Evolutionary conservation across 2,888 invertebrate genomes (phyloP).

Genomic region (Marronus borbonicus): DNA sequence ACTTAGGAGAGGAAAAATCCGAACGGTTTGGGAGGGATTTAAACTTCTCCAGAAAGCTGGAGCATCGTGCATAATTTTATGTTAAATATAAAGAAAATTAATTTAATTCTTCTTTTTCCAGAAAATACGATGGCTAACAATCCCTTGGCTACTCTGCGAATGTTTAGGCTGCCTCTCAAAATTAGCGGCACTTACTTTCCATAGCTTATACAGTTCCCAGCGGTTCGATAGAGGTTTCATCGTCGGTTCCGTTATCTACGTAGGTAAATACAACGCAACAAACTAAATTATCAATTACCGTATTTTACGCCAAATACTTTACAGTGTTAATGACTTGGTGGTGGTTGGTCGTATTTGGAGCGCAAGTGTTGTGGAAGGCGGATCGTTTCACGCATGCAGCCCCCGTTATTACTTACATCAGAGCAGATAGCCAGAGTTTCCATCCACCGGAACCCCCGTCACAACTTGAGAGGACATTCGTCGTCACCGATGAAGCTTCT

Average conservation of each 20-base stretch:
- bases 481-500: background rate
- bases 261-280: slow-evolving; percentile 25
- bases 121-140: slow-evolving; percentile 32
- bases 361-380: slow-evolving; percentile 33
- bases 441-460: background rate
- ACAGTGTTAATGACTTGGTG: slow-evolving; percentile 45
- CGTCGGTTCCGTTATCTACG: slow-evolving; percentile 28
- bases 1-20: too few species aligned
- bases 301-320: background rate
- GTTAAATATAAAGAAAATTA: too few species aligned
- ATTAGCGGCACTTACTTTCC: slow-evolving; percentile 30
- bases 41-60: too few species aligned
- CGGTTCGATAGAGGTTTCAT: slow-evolving; percentile 15
- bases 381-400: background rate
- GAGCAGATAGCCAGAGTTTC: background rate
- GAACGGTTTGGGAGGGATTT: too few species aligned
- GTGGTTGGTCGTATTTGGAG: slow-evolving; percentile 46
- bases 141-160: slow-evolving; percentile 43
- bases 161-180: slow-evolving; percentile 36
- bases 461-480: too few species aligned
- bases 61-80: too few species aligned
- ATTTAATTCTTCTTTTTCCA: background rate
- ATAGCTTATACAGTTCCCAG: background rate
- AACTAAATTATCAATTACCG: background rate
- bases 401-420: slow-evolving; percentile 6